Base-by-base conservation (phyloP, 2,888 invertebrate species). In the Drosophila anomelani region DNA sequence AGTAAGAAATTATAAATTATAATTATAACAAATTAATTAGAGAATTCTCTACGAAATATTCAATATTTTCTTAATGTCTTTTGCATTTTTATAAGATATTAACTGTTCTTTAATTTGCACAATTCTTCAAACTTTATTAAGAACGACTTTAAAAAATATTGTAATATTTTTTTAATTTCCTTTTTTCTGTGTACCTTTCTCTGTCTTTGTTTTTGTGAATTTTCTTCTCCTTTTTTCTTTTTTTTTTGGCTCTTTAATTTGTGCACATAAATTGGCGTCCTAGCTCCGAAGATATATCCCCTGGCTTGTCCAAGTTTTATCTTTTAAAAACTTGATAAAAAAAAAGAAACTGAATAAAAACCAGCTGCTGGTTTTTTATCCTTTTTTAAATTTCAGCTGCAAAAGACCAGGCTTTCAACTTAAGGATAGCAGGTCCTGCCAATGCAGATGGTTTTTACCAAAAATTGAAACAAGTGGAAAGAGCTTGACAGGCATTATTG, bases 201-300 rank as follows among this genome's bases (percentile, higher is more conserved):
- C 34, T 53, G 36, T 38, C 34, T 26, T n/a, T 67, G n/a, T 38
- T 26, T 46, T 26, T 26, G 26, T 9, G 26, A 15, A 15, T 46
- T 26, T 46, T 46, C 51, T 29, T 26, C 20, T 54, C 53, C 36
- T 1, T 44, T 1, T 23, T 12, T 41, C 10, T 17, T 6, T 20
- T 20, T 0, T 15, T 26, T 29, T 55, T 17, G 6, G 64, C 56
- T 57, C 55, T 41, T 77, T 83, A 80, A 83, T 79, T 82, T 83
- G 83, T 82, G 85, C 85, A 63, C 85, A 82, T 82, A 81, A 85
- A 85, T 80, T 82, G 71, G 47, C 63, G 54, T 75, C 43, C 74
- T 76, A 69, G 58, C 61, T 6, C 32, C 47, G 39, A 36, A 23
- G 51, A 32, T 15, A 29, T 32, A 26, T 15, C 64, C 23, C 34